Evolutionary conservation across 2,113 vertebrate genomes (phyloP).

Genomic region (Oxygymnocypris stewartii): DNA sequence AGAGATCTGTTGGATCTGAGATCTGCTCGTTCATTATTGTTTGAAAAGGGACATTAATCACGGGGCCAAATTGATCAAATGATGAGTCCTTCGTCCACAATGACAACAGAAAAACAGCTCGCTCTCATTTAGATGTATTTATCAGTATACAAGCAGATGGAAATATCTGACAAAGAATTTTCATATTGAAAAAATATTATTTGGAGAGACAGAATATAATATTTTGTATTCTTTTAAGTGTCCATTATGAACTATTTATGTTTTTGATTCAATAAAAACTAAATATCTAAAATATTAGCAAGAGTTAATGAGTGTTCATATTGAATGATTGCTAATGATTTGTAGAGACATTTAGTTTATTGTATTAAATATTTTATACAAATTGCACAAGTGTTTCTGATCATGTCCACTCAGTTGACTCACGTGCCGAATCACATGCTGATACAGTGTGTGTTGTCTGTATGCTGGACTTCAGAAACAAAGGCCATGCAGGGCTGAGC

Average conservation of each 20-base stretch:
- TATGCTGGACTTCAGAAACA: background rate
- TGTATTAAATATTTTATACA: no score
- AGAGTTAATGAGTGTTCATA: no score
- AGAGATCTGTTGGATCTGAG: background rate
- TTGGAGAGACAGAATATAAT: background rate
- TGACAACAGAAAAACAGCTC: background rate
- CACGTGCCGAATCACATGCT: background rate
- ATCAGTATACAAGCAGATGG: background rate
- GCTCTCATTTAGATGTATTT: slow-evolving; percentile 4
- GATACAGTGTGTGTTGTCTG: background rate
- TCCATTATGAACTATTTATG: background rate
- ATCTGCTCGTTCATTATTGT: background rate
- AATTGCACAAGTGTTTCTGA: background rate
- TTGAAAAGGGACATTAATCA: slow-evolving; percentile 45
- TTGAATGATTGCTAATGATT: no score
- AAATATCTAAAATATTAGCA: no score
- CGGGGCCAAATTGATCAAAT: slow-evolving; percentile 24
- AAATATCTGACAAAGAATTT: background rate
- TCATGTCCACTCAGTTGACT: background rate
- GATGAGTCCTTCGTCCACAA: slow-evolving; percentile 34
- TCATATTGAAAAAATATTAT: background rate
- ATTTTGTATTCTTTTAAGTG: background rate
- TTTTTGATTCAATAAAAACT: no score
- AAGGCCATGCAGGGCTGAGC: background rate
- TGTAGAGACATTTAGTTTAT: no score